A percentile compares a stretch with the other conserved stretches of the same genome.
These are phyloP conservation scores for Heterodera schachtii DNA, from an alignment of 1,140 invertebrate species.

Conservation along the genomic window DNA sequence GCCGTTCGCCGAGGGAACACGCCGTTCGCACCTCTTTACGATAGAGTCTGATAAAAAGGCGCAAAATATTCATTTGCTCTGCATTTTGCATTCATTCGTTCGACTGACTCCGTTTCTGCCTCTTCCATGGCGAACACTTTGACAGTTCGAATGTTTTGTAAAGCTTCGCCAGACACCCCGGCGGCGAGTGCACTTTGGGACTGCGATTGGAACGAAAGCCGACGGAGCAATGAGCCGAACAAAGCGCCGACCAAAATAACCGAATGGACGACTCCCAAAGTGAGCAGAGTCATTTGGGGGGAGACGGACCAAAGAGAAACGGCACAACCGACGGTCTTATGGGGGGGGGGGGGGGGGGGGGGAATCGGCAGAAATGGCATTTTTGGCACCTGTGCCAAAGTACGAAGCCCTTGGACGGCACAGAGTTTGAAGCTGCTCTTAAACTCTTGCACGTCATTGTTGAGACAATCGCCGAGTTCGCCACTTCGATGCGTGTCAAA, in stretches of 20 bases:
- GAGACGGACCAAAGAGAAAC: conserved; percentile 80
- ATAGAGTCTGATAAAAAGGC: conserved; percentile 71
- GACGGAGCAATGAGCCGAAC: conserved; percentile 76
- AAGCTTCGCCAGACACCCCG: conserved; percentile 84
- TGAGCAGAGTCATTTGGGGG: conserved; percentile 81
- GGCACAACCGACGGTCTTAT: conserved; percentile 78
- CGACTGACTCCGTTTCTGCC: conserved; percentile 72
- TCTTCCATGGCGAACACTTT: conserved; percentile 85
- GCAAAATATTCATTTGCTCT: no score
- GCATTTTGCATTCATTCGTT: no score
- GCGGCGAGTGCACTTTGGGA: conserved; percentile 81
- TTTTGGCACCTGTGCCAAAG: conserved; percentile 35
- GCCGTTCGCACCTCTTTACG: conserved; percentile 76
- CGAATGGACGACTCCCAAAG: conserved; percentile 79
- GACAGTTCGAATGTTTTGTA: conserved; percentile 86
- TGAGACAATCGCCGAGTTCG: conserved; percentile 84
- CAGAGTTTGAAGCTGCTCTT: conserved; percentile 88
- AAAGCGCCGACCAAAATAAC: conserved; percentile 78
- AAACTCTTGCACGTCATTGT: conserved; percentile 91
- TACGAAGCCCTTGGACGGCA: conserved; percentile 36
- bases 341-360: conserved; percentile 44
- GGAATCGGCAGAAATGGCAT: background rate
- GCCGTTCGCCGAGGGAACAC: conserved; percentile 74
- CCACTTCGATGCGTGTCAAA: conserved; percentile 87
- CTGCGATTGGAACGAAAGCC: conserved; percentile 77